These are phyloP conservation scores for Drosophila subobscura DNA, from an alignment of 1,140 invertebrate species.

Conservation along the genomic window DNA sequence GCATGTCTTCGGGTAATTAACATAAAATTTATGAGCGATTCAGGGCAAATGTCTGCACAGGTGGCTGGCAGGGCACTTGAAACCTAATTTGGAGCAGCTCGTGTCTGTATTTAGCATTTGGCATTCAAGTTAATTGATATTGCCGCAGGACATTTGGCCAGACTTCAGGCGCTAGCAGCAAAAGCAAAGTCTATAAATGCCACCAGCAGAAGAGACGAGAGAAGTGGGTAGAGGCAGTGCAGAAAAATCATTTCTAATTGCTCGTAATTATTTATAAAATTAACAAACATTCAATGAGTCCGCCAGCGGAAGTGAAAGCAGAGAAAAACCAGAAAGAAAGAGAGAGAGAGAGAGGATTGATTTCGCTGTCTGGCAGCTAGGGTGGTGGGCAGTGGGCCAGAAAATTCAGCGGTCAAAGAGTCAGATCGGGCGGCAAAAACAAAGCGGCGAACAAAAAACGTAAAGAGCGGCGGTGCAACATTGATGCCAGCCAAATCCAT, in stretches of 20 bases:
- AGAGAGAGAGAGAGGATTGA: constrained; percentile 3
- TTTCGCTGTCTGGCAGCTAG: constrained; percentile 1
- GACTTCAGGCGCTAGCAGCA: constrained; percentile 22
- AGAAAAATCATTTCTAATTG: constrained; percentile 49
- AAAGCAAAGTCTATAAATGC: constrained; percentile 33
- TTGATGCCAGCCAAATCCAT: neutral
- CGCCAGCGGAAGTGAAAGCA: constrained; percentile 37
- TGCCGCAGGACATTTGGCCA: constrained; percentile 44
- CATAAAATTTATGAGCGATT: constrained; percentile 74
- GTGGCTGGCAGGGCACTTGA: constrained; percentile 51
- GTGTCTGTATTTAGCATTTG: constrained; percentile 29
- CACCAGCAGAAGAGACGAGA: constrained; percentile 11
- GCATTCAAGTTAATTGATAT: constrained; percentile 70
- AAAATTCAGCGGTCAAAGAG: no score
- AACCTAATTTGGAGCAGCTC: constrained; percentile 51
- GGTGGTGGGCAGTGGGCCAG: no score
- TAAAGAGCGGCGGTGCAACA: constrained; percentile 5
- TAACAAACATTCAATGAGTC: constrained; percentile 41
- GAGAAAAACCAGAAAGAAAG: constrained; percentile 22
- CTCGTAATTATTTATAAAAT: constrained; percentile 63
- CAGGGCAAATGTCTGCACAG: constrained; percentile 59
- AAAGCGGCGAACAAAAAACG: neutral
- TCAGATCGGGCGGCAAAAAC: neutral
- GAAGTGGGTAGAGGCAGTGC: neutral
- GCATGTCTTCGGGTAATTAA: constrained; percentile 59